Base-by-base conservation (phyloP, 2,888 invertebrate species). In the Hirtodrosophila trivittata region DNA sequence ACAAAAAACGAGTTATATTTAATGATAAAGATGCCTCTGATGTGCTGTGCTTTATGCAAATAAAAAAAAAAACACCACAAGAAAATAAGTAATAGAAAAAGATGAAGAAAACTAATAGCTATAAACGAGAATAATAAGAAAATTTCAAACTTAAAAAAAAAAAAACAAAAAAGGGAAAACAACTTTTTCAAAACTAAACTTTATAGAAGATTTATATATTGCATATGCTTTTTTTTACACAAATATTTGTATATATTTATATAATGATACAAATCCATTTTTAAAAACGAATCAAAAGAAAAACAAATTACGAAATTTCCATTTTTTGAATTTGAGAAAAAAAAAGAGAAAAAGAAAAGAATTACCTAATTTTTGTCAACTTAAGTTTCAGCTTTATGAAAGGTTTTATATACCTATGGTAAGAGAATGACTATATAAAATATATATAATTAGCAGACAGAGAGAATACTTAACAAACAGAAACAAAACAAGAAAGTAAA, bases 241-340 rank as follows among this genome's bases (percentile, higher is more conserved):
- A 80, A 69, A 71, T 75, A 80, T 80, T 77, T 80, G 81, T 80
- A 80, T 41, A 83, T 80, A 84, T 83, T 75, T 80, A 77, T 80
- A 77, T 46, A 60, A 64, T 58, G 54, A 30, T n/a, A n/a, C n/a
- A 42, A 62, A 42, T 54, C 30, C 12, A 58, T 54, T 74, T 70
- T 66, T 41, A 33, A 50, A 54, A 35, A 47, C 28, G 38, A 33
- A 25, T 41, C 43, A 13, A 7, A 30, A 49, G 38, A 49, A 55
- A 39, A 45, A 62, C 10, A 10, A 43, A 16, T 49, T 37, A 54
- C 28, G 35, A 49, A 60, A 26, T 64, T 41, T 57, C 39, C 58
- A 58, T 62, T 66, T n/a, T 66, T 54, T 64, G 26, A 64, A 57
- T 60, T 69, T 56, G 10, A 60, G 37, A 39, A 54, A 26, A 63